These are phyloP conservation scores for Agrypnus murinus DNA, from an alignment of 2,888 invertebrate genomes.

Conservation along the genomic window DNA sequence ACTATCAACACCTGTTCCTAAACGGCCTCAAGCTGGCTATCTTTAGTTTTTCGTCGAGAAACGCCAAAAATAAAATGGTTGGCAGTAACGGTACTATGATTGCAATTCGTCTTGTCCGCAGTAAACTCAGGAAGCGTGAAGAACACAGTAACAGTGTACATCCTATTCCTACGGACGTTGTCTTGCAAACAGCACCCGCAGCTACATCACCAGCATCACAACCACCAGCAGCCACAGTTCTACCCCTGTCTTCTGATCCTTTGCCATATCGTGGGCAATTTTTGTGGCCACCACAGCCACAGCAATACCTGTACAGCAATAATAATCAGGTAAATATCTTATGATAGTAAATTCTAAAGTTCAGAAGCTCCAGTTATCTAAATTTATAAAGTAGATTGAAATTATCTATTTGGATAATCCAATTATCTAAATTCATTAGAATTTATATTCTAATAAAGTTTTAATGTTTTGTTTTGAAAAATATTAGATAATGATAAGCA, in stretches of 20 bases:
- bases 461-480: background rate
- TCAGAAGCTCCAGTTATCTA: too few species aligned
- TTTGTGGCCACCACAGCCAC: slow-evolving; percentile 88
- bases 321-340: slow-evolving; percentile 84
- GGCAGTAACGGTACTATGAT: slow-evolving; percentile 90
- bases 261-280: slow-evolving; percentile 81
- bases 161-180: slow-evolving; percentile 78
- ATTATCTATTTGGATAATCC: too few species aligned
- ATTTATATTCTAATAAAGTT: background rate
- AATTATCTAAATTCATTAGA: too few species aligned
- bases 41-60: slow-evolving; percentile 66
- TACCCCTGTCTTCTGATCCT: slow-evolving; percentile 71
- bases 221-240: slow-evolving; percentile 63
- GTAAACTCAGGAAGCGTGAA: slow-evolving; percentile 90
- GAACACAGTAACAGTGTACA: slow-evolving; percentile 83
- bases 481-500: slow-evolving; percentile 1
- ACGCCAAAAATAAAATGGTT: slow-evolving; percentile 76
- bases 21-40: slow-evolving; percentile 68
- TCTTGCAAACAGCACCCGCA: slow-evolving; percentile 75
- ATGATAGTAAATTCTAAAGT: slow-evolving; percentile 18
- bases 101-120: slow-evolving; percentile 93
- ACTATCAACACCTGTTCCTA: background rate
- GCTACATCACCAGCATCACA: slow-evolving; percentile 62
- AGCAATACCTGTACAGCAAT: slow-evolving; percentile 81
- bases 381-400: too few species aligned